These are phyloP conservation scores for Orthosia gothica DNA, from an alignment of 2,888 invertebrate species.

Conservation along the genomic window DNA sequence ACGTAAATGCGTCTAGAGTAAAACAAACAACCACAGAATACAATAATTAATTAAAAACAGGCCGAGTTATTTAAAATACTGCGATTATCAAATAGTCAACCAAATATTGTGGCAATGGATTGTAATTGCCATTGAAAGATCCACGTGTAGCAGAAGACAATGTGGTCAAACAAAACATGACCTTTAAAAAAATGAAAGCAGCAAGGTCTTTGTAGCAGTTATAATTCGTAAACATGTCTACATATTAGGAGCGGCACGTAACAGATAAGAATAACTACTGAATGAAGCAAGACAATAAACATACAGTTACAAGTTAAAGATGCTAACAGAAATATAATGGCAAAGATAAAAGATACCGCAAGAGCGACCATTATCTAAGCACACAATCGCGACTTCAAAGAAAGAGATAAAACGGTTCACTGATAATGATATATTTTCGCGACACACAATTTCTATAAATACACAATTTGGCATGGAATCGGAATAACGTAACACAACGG, in stretches of 20 bases:
- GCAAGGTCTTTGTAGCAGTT: constrained; percentile 13
- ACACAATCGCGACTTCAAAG: constrained; percentile 55
- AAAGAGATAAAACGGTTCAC: constrained; percentile 48
- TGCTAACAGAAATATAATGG: constrained; percentile 37
- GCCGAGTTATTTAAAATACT: not conserved
- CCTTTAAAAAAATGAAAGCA: constrained; percentile 4
- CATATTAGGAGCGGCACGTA: constrained; percentile 16
- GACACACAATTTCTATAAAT: constrained; percentile 63
- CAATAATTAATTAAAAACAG: too few relatives aligned
- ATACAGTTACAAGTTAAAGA: constrained; percentile 16
- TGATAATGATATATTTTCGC: constrained; percentile 59
- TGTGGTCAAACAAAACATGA: not conserved
- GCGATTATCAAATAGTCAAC: not conserved
- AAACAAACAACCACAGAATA: too few relatives aligned
- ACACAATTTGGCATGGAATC: constrained; percentile 71
- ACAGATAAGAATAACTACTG: constrained; percentile 40
- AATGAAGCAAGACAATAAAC: constrained; percentile 36
- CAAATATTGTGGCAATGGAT: not conserved
- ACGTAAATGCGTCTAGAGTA: too few relatives aligned
- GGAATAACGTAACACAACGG: constrained; percentile 67
- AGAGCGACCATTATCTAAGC: constrained; percentile 26
- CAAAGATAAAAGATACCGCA: constrained; percentile 40
- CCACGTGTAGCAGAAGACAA: not conserved
- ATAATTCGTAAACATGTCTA: constrained; percentile 27
- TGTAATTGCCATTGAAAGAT: not conserved